These are phyloP conservation scores for Pectinophora gossypiella DNA, from an alignment of 1,140 invertebrate species.

Conservation along the genomic window DNA sequence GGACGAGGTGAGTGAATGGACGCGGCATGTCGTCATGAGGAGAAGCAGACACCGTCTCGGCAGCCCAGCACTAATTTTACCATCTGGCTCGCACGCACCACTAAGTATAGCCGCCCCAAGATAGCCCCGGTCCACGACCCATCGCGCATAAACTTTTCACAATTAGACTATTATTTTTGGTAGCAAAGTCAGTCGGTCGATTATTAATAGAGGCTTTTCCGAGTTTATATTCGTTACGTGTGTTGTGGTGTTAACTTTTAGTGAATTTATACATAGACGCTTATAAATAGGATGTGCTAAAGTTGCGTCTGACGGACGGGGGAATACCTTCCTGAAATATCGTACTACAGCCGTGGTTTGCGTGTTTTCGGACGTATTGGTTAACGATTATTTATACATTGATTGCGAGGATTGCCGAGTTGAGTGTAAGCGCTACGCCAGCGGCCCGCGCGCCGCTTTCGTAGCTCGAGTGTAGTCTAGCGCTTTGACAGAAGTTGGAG, in stretches of 20 bases:
- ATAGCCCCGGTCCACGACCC: conserved; percentile 74
- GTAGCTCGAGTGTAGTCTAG: conserved; percentile 11
- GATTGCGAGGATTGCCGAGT: conserved; percentile 47
- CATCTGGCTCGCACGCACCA: conserved; percentile 71
- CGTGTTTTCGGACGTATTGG: conserved; percentile 71
- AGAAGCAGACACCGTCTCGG: conserved; percentile 67
- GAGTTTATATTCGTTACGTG: conserved; percentile 75
- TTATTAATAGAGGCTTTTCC: conserved; percentile 76
- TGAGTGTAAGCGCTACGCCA: conserved; percentile 9
- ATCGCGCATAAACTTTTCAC: conserved; percentile 75
- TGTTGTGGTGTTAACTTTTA: conserved; percentile 75
- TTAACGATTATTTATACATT: conserved; percentile 74
- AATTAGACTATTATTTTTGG: conserved; percentile 78
- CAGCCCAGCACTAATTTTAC: conserved; percentile 71
- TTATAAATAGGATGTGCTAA: conserved; percentile 75
- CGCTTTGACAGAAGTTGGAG: too few species aligned
- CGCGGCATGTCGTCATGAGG: conserved; percentile 58
- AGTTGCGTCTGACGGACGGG: conserved; percentile 72
- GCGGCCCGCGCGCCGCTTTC: conserved; percentile 7
- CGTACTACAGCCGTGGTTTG: conserved; percentile 68
- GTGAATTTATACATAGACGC: conserved; percentile 76
- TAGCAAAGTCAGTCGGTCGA: conserved; percentile 75
- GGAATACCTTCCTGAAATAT: conserved; percentile 76
- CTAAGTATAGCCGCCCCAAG: conserved; percentile 76
- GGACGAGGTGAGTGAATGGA: conserved; percentile 60